Base-by-base conservation (phyloP, 2,888 invertebrate genomes). In the Pollenia angustigena region DNA sequence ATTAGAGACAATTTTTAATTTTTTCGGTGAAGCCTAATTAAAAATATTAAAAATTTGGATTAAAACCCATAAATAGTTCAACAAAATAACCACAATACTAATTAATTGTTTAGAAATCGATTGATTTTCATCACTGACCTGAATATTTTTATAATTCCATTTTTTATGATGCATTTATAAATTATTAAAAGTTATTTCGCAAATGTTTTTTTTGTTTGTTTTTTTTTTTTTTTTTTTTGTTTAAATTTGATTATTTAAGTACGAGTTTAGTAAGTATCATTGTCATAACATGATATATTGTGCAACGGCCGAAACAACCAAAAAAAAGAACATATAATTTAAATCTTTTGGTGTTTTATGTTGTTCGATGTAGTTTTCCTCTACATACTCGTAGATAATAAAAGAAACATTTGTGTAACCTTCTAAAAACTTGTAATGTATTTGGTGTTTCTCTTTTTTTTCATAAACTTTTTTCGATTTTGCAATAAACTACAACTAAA, bases 401-500 rank as follows among this genome's bases (percentile, higher is more conserved):
- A 81, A 58, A 81, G 76, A 78, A 75, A 79, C 74, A 80, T 85
- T 87, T 76, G 74, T 68, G 64, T 71, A 82, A 85, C 85, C 82
- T 85, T 87, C 80, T 68, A 83, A 16, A 76, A 86, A 60, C 62
- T 76, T 87, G 79, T 80, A 76, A 60, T 62, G 50, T 69, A 14
- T 69, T 79, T 58, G 68, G 58, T 50, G 58, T 48, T 68, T 54
- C 2, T 76, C 44, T 48, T 68, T 69, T 48, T 32, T 58, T 71
- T 32, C 4, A 58, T 18, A 18, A 44, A 56, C 16, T 32, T 18
- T 66, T 66, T 75, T 32, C 42, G 23, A 54, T 76, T 81, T 54
- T 60, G 78, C 85, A 78, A 83, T 56, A 83, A 69, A 81, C 79
- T 75, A 80, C 79, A 85, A 76, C 87, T 60, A 79, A 85, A 76